phyloP scores from a whole-genome alignment of 2,888 invertebrate genomes.

The Cheilosia vernalis region DNA sequence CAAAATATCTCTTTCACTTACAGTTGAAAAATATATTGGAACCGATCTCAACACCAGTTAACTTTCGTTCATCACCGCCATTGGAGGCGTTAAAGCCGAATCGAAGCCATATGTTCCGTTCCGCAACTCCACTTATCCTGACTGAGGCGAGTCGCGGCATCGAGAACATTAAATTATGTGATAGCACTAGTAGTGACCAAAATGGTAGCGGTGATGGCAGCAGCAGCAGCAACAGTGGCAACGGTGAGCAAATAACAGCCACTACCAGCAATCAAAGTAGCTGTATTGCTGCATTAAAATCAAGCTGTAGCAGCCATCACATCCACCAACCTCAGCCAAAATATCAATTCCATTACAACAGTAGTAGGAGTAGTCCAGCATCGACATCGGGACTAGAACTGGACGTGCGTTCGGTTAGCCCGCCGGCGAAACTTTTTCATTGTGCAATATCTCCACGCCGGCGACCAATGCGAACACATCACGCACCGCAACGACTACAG shows the following conservation, averaged over 20 bases:
- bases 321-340: constrained; percentile 83
- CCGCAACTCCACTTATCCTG: constrained; percentile 83
- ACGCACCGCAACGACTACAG: constrained; percentile 83
- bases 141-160: constrained; percentile 84
- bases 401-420: constrained; percentile 83
- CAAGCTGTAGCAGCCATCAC: constrained; percentile 82
- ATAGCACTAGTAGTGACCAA: constrained; percentile 83
- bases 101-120: constrained; percentile 84
- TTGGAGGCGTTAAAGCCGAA: constrained; percentile 93
- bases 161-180: constrained; percentile 84
- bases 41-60: constrained; percentile 91
- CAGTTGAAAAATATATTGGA: constrained; percentile 87
- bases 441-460: constrained; percentile 86
- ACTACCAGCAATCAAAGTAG: constrained; percentile 76
- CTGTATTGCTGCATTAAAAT: constrained; percentile 81
- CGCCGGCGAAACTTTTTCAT: constrained; percentile 85
- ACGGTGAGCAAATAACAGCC: constrained; percentile 73
- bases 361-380: constrained; percentile 83
- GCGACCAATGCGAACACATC: constrained; percentile 86
- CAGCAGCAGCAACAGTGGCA: constrained; percentile 76
- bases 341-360: constrained; percentile 82
- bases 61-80: constrained; percentile 96
- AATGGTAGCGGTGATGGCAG: constrained; percentile 78
- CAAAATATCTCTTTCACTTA: constrained; percentile 18
- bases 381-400: constrained; percentile 82